Evolutionary conservation across 53 echinoderm and acorn worm species (phyloP).

Genomic region (Echinometra lucunter): DNA sequence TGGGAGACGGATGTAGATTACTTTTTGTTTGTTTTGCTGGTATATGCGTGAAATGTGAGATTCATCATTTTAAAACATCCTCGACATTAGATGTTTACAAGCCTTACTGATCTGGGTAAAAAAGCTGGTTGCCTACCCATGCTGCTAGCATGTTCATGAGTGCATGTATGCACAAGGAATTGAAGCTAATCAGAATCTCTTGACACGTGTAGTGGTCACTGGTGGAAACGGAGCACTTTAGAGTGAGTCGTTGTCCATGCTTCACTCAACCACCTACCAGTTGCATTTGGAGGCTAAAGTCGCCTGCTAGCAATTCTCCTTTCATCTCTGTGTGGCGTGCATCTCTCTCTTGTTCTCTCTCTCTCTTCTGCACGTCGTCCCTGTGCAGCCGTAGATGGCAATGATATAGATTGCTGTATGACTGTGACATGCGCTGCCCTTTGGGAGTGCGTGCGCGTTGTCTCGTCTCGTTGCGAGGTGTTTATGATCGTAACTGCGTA

Average conservation of each 20-base stretch:
- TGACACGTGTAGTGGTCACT: slow-evolving; percentile 19
- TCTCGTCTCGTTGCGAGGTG: slow-evolving; percentile 14
- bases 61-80: neutral
- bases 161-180: slow-evolving; percentile 48
- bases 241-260: slow-evolving; percentile 8
- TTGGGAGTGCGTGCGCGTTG: slow-evolving; percentile 39
- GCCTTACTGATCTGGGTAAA: neutral
- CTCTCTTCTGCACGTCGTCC: neutral
- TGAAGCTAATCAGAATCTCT: slow-evolving; percentile 42
- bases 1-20: neutral
- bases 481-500: slow-evolving; percentile 24
- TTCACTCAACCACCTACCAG: slow-evolving; percentile 42
- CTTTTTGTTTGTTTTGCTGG: neutral
- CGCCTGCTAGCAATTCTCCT: slow-evolving; percentile 37
- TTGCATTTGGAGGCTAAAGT: slow-evolving; percentile 8
- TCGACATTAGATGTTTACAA: neutral
- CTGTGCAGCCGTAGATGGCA: neutral
- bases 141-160: neutral
- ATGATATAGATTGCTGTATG: slow-evolving; percentile 18
- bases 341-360: slow-evolving; percentile 1
- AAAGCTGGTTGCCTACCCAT: neutral
- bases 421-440: slow-evolving; percentile 6
- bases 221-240: slow-evolving; percentile 12
- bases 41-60: neutral
- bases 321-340: neutral